Evolutionary conservation across 2,113 vertebrate genomes (phyloP).

Genomic region (Epinephelus fuscoguttatus): DNA sequence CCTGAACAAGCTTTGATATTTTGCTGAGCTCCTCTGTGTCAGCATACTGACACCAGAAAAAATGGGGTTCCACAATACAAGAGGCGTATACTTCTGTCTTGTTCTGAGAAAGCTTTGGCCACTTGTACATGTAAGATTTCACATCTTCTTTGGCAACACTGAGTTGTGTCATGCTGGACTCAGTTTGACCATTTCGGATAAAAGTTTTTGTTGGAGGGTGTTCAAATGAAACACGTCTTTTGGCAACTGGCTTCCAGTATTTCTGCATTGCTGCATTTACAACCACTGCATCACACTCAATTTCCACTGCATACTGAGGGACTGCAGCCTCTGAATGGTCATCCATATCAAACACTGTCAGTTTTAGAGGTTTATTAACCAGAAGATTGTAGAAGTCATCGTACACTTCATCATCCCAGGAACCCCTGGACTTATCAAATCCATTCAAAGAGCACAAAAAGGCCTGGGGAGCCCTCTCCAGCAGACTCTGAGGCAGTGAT

Average conservation of each 20-base stretch:
- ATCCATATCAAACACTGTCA: conserved; percentile 76
- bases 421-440: conserved; percentile 83
- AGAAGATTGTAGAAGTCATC: conserved; percentile 85
- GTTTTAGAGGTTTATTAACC: conserved; percentile 81
- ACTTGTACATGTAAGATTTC: conserved; percentile 55
- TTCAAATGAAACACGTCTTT: background rate
- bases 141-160: conserved; percentile 7
- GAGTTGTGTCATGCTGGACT: background rate
- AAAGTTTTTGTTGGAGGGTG: background rate
- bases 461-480: conserved; percentile 84
- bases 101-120: conserved; percentile 74
- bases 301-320: conserved; percentile 83
- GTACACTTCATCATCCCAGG: conserved; percentile 82
- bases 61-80: conserved; percentile 83
- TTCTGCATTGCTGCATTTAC: conserved; percentile 79
- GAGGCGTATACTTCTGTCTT: conserved; percentile 80
- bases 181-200: conserved; percentile 5
- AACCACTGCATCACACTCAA: conserved; percentile 80
- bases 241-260: conserved; percentile 74
- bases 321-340: conserved; percentile 56
- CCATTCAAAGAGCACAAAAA: conserved; percentile 88
- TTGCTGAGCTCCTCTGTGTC: conserved; percentile 74
- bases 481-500: conserved; percentile 79
- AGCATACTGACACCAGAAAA: conserved; percentile 90
- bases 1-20: conserved; percentile 81